phyloP scores from a whole-genome alignment of 2,113 vertebrate species.

The Spheniscus mendiculus region DNA sequence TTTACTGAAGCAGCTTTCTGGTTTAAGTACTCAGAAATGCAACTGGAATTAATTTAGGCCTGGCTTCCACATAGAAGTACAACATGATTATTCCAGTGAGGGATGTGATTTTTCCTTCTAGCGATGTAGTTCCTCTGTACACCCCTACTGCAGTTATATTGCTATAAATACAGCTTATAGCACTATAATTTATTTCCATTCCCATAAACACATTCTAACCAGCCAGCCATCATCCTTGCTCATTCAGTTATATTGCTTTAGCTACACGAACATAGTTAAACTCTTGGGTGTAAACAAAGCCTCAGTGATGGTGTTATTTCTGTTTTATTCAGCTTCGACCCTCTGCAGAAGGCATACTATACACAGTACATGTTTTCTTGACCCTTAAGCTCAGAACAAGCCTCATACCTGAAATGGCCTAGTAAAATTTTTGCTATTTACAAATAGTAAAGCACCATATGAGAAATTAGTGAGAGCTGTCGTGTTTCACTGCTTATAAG shows the following conservation, averaged over 20 bases:
- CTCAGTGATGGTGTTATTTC: neutral
- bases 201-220: slow-evolving; percentile 3
- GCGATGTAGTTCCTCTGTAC: neutral
- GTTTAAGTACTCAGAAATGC: neutral
- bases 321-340: neutral
- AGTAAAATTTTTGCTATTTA: neutral
- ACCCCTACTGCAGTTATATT: neutral
- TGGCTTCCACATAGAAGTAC: neutral
- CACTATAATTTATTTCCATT: neutral
- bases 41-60: slow-evolving; percentile 34
- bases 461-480: neutral
- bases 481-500: neutral
- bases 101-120: neutral
- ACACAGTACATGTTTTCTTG: neutral
- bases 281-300: neutral
- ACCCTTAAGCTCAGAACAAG: neutral
- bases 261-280: neutral
- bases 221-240: neutral
- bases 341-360: neutral
- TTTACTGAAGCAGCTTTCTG: neutral
- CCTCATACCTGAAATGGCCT: neutral
- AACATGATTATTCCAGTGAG: slow-evolving; percentile 8
- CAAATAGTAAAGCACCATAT: neutral
- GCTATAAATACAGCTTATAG: neutral
- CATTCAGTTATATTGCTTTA: neutral